Evolutionary conservation across 2,113 vertebrate genomes (phyloP).

Genomic region (Neolamprologus hecqui): DNA sequence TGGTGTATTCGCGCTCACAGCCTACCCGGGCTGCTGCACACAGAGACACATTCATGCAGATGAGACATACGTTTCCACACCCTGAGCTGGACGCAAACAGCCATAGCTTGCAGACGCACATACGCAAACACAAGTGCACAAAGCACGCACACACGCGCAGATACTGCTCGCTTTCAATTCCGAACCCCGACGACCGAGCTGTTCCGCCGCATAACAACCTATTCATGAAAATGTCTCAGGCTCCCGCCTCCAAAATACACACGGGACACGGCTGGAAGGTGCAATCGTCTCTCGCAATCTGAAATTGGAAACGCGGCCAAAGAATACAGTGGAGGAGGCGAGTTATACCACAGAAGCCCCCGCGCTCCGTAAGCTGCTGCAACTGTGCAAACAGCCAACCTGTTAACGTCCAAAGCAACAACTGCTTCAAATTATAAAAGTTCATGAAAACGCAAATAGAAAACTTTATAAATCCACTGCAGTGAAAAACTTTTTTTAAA

Average conservation of each 20-base stretch:
- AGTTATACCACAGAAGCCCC: background rate
- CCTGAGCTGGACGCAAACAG: slow-evolving; percentile 8
- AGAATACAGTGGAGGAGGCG: background rate
- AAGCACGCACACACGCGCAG: slow-evolving; percentile 45
- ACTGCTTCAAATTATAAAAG: background rate
- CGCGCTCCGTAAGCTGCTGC: background rate
- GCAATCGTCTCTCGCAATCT: slow-evolving; percentile 46
- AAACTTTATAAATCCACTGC: background rate
- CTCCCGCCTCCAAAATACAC: slow-evolving; percentile 62
- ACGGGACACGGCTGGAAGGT: slow-evolving; percentile 44
- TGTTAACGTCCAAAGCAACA: background rate
- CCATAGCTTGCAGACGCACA: slow-evolving; percentile 14
- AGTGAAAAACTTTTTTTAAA: rapidly evolving
- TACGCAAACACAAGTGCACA: slow-evolving; percentile 55
- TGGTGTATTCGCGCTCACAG: rapidly evolving
- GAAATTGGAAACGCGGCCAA: slow-evolving; percentile 47
- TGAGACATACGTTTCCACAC: slow-evolving; percentile 33
- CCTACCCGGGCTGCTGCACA: background rate
- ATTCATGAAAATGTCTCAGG: slow-evolving; percentile 59
- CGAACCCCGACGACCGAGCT: background rate
- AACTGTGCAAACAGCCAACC: background rate
- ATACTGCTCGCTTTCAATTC: slow-evolving; percentile 66
- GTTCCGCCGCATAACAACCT: slow-evolving; percentile 55
- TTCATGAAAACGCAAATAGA: background rate
- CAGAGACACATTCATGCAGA: slow-evolving; percentile 46